Evolutionary conservation across 2,797 vertebrate species (phyloP).

Genomic region (Halcyon leucocephala): DNA sequence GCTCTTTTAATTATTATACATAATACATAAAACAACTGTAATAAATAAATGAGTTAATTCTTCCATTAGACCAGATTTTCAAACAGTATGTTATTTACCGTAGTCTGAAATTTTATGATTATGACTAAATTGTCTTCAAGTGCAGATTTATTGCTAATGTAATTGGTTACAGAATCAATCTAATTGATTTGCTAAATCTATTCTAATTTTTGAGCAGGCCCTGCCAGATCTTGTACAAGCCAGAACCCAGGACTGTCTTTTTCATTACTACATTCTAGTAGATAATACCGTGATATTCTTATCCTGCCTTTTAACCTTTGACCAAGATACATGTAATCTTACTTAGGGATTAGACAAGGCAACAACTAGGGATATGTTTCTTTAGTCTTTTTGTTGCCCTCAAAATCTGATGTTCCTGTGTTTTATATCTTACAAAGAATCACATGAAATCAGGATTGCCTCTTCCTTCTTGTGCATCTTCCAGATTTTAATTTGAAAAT

Average conservation of each 20-base stretch:
- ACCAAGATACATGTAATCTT: not conserved
- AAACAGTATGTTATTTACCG: not conserved
- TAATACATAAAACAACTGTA: not conserved
- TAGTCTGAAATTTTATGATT: not conserved
- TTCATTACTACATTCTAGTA: not conserved
- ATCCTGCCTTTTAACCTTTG: not conserved
- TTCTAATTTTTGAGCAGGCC: not conserved
- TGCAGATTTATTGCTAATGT: not conserved
- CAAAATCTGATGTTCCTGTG: not conserved
- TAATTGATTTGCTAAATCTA: not conserved
- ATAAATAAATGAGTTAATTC: not conserved
- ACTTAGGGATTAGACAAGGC: not conserved
- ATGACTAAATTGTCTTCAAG: not conserved
- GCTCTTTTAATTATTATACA: not conserved
- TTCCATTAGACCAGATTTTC: not conserved
- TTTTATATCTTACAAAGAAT: not conserved
- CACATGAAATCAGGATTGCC: not conserved
- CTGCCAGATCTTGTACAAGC: not conserved
- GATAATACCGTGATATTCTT: not conserved
- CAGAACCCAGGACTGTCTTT: not conserved
- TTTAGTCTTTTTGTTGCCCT: not conserved
- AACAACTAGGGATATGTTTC: not conserved
- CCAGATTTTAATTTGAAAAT: not conserved
- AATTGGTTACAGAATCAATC: not conserved
- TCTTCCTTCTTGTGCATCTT: not conserved